Conservation (phyloP, 2,888 invertebrate species). For the Trachelus troglodyta region DNA sequence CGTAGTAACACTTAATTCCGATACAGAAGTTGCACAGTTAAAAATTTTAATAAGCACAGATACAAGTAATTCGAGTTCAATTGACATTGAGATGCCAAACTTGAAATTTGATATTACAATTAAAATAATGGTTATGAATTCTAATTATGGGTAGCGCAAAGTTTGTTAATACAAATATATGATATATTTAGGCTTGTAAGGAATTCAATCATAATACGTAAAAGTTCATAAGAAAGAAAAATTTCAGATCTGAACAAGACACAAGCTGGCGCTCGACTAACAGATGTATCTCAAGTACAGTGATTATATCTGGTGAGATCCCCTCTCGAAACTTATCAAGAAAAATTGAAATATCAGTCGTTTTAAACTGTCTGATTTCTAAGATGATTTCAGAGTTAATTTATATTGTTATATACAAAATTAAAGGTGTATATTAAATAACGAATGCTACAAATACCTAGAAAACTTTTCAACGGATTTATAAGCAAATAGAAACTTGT, state of each 20-base stretch:
- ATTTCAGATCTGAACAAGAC: not conserved
- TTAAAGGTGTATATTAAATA: not conserved
- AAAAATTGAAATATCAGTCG: not conserved
- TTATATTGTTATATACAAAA: not conserved
- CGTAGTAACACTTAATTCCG: not conserved
- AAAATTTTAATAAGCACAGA: not conserved
- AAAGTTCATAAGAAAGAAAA: not conserved
- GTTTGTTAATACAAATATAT: not conserved
- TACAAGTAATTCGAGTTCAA: not conserved
- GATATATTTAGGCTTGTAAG: not conserved
- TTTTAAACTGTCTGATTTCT: not conserved
- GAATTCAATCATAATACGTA: not conserved
- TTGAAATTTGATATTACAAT: not conserved
- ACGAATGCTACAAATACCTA: not conserved
- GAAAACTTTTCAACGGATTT: not conserved
- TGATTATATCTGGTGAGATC: not conserved
- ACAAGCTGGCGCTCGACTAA: not conserved
- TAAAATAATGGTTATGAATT: not conserved
- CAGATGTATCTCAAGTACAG: not conserved
- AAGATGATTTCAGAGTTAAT: not conserved
- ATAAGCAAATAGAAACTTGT: not conserved
- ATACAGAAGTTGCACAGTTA: not conserved
- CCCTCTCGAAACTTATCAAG: not conserved
- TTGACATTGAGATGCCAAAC: not conserved
- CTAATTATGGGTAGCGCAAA: not conserved